Evolutionary conservation across 2,888 invertebrate species (phyloP), one percentile per base, ranked within the genome.

Genomic region (Eupithecia vulgata): DNA sequence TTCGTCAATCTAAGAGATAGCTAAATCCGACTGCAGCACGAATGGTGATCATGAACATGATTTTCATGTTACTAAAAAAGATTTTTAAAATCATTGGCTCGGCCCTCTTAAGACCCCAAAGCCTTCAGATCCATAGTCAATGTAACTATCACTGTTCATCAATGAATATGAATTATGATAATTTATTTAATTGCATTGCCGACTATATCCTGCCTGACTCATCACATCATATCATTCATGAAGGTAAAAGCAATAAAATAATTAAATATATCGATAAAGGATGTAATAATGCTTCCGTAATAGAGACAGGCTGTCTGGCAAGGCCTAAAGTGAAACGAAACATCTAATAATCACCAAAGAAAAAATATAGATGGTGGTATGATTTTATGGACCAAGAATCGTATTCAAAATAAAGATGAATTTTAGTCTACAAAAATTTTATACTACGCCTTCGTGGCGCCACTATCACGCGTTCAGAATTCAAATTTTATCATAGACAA

Each of bases 181-280:
- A 75, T 78, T 78, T 74, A 81, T 79, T 65, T 59, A 66, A 72
- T 79, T 79, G 72, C 70, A 67, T 42, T 21, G 64, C 13, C 42
- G 10, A 45, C 45, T 21, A 65, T 65, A 65, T 67, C 48, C 67
- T 45, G 67, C 10, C 13, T 67, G 67, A 48, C 45, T 67, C 42
- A 48, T 30, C n/a, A n/a, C n/a, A n/a, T n/a, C n/a, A n/a, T n/a
- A n/a, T n/a, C 25, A 7, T 48, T 34, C 42, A 30, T 13, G 12
- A n/a, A 67, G 25, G 40, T 57, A 57, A 57, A 17, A 40, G 62
- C 37, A 35, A 64, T 64, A 64, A 64, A 64, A n/a, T 35, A 35
- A 62, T 62, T 62, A 62, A 35, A 62, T 37, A 35, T 5, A 64
- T 64, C 35, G 10, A 12, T 17, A 35, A 64, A 37, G 62, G 62